Base-by-base conservation (phyloP, 1,140 invertebrate genomes). In the Leptopilina clavipes region DNA sequence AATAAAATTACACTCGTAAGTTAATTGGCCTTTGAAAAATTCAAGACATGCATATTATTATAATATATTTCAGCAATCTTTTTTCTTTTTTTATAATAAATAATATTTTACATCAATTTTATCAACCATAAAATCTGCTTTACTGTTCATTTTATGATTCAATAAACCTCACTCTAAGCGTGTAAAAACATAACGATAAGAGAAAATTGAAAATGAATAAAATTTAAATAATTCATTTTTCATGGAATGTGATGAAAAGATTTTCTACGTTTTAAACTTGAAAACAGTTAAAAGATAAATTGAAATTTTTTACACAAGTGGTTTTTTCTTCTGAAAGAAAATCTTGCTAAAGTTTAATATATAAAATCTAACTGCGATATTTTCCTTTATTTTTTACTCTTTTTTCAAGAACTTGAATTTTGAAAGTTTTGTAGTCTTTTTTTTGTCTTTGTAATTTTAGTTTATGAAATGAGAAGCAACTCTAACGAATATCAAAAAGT, bases 101-200 rank as follows among this genome's bases (percentile, higher is more conserved):
- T 52, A n/a, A 52, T 52, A 52, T 52, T 52, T 52, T 52, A 52
- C 48, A 52, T 52, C 48, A 52, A 0, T 52, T 52, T 52, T 52
- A 52, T 52, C 48, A 52, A 17, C 48, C 48, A 52, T 52, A 17
- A 52, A 52, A 52, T 52, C 48, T 52, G n/a, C 48, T 52, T 52
- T 52, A 52, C 48, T 52, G 48, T 52, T 52, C 48, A 52, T 52
- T 52, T 52, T 52, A 52, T 52, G 48, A 52, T 52, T 52, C 48
- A 52, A 37, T 31, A 71, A 71, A 43, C 77, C 45, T 72, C 56
- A 52, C 70, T 45, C 44, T 56, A 43, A 52, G 72, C 43, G 77
- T 43, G 52, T 44, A 71, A 78, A 78, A 78, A 72, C 76, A 70
- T 71, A 72, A 54, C 74, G 77, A 72, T 78, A 76, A 17, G 1